Evolutionary conservation across 2,797 vertebrate genomes (phyloP).

Genomic region (Sebastes aleutianus): DNA sequence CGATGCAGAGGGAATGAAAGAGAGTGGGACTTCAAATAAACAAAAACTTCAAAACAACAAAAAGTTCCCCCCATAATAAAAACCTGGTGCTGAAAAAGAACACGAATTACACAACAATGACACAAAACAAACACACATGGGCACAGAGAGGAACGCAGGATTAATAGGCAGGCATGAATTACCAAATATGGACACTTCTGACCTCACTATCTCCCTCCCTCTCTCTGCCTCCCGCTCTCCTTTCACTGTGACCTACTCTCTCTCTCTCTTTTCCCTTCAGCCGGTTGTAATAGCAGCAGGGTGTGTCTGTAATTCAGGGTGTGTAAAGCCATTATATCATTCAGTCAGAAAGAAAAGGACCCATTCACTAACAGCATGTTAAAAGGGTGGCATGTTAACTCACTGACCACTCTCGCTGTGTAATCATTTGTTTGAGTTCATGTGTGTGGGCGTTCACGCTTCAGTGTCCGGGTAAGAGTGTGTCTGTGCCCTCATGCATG

Average conservation of each 20-base stretch:
- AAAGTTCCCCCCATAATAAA: background rate
- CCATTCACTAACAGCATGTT: constrained; percentile 60
- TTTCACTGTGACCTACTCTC: constrained; percentile 45
- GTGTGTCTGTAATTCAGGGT: constrained; percentile 76
- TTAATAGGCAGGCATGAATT: constrained; percentile 66
- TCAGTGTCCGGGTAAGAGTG: background rate
- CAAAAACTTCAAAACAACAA: background rate
- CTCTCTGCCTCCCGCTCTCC: constrained; percentile 34
- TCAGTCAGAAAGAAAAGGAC: constrained; percentile 57
- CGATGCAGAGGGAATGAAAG: background rate
- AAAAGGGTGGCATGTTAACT: constrained; percentile 49
- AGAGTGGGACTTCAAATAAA: background rate
- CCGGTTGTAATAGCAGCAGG: constrained; percentile 71
- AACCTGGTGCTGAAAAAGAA: background rate
- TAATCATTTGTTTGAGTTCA: constrained; percentile 42
- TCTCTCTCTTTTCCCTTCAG: constrained; percentile 26
- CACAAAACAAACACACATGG: constrained; percentile 33
- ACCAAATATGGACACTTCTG: constrained; percentile 83
- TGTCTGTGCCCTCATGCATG: background rate
- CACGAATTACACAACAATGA: background rate
- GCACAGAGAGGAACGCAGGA: constrained; percentile 22
- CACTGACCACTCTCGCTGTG: constrained; percentile 27
- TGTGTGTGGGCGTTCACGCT: constrained; percentile 38
- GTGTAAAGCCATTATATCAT: constrained; percentile 70
- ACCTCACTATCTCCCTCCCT: constrained; percentile 65